Evolutionary conservation across 2,888 invertebrate genomes (phyloP).

Genomic region (Eupsilia transversa): DNA sequence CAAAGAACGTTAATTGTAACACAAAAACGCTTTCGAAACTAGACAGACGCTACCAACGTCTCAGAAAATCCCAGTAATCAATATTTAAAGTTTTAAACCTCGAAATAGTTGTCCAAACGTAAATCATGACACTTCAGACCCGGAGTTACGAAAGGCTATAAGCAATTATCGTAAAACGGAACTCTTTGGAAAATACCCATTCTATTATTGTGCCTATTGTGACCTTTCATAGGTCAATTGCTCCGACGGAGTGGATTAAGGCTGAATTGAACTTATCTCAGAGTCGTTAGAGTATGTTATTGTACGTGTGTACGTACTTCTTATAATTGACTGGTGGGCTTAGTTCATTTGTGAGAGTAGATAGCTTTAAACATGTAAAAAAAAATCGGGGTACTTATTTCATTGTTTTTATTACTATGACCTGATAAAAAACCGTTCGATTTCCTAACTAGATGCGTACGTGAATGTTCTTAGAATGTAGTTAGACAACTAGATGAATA

Average conservation of each 20-base stretch:
- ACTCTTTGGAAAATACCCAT: slow-evolving; percentile 75
- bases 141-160: slow-evolving; percentile 65
- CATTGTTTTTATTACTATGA: background rate
- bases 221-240: slow-evolving; percentile 74
- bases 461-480: background rate
- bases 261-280: slow-evolving; percentile 61
- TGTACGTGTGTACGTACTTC: slow-evolving; percentile 37
- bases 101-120: slow-evolving; percentile 62
- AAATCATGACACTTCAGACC: slow-evolving; percentile 64
- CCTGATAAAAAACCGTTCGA: background rate
- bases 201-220: slow-evolving; percentile 74
- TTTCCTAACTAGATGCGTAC: background rate
- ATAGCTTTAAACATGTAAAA: background rate
- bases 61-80: slow-evolving; percentile 25
- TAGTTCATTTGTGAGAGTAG: slow-evolving; percentile 8
- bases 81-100: slow-evolving; percentile 52
- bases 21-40: slow-evolving; percentile 2
- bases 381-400: background rate
- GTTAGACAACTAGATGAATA: no score
- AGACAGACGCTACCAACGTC: background rate
- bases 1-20: background rate
- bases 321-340: slow-evolving; percentile 19
- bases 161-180: slow-evolving; percentile 81
- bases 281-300: slow-evolving; percentile 47
- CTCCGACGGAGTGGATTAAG: slow-evolving; percentile 66